Base-by-base conservation (phyloP, 2,113 vertebrate genomes). In the Rana temporaria region DNA sequence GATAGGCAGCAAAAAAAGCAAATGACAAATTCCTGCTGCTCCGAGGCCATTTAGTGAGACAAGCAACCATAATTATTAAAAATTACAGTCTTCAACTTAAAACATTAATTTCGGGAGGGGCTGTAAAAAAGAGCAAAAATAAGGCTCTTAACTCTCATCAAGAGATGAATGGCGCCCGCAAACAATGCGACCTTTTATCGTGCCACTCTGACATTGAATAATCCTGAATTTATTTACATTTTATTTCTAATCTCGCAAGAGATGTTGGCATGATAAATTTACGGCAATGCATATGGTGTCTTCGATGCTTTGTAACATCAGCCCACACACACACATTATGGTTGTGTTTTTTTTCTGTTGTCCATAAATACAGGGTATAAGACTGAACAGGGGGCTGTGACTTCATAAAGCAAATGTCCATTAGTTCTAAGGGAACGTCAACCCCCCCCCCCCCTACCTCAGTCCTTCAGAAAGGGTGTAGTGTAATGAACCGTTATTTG, bases 101-200 rank as follows among this genome's bases (percentile, higher is more conserved):
- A 92, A 90, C 92, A 93, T 94, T 91, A 90, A 93, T 92, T 94
- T 93, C 86, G 88, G 89, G 12, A 48, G 42, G 90, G 90, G 89
- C 88, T 87, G 88, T 79, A 91, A 93, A 92, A 92, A 89, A 88
- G 88, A 90, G 88, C 89, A 91, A 91, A 90, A 93, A 75, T 16
- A 60, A 42, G 19, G 91, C 92, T 90, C 89, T 92, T 92, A 89
- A 89, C 92, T 90, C 79, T 0, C 77, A 4, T 78, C 26, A 65
- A 2, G 84, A 94, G 92, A 93, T 89, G 84, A 90, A 94, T 92
- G 90, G 74, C 71, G 84, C 78, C 67, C 84, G 34, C 66, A 57
- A 84, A 86, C 83, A 69, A 71, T 70, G n/a, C 87, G 88, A 88
- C 92, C 91, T 79, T 68, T 68, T 84, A 34, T 90, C 86, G 67